Base-by-base conservation (phyloP, 2,797 vertebrate species). In the Euphonia xanthogaster region DNA sequence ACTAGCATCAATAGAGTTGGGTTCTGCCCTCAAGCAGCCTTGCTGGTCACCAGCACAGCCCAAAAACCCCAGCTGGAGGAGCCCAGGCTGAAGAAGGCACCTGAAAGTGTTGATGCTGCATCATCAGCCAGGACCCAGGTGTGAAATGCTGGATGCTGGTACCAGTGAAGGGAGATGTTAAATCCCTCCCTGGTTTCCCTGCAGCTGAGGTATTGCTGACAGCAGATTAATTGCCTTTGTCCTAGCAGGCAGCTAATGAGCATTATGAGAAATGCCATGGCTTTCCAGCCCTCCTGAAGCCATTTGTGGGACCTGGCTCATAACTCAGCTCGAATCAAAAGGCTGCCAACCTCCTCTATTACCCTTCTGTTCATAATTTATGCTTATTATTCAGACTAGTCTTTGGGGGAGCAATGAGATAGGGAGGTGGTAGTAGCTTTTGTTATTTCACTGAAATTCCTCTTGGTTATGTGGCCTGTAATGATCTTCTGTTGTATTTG, bases 221-320 rank as follows among this genome's bases (percentile, higher is more conserved):
- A 93, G 74, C 42, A 75, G 42, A 44, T 81, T 78, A 63, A 93
- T 88, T 93, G 86, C 70, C 39, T 90, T 89, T 77, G 73, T 91
- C 61, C 71, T 83, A 42, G 81, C 35, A 58, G 75, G 74, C 18
- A 77, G 81, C 47, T 87, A 76, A 93, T 4, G 17, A 80, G 66
- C 27, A 4, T 58, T 30, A 19, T 51, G 90, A 77, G 71, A 90
- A 86, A 85, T 28, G 37, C 19, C 0, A 0, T 6, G 60, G 63
- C 60, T 81, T 62, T 68, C 61, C 75, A 71, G 86, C 57, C 23
- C 40, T 85, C 65, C 80, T 79, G 79, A 82, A 89, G 45, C 39
- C 28, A 1, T 48, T 77, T 50, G 44, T 28, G 2, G 0, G 58
- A 60, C 80, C 53, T 79, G 78, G 53, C 45, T 79, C 82, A 54